These are phyloP conservation scores for Rapana venosa DNA, from an alignment of 2,888 invertebrate genomes.

Conservation along the genomic window DNA sequence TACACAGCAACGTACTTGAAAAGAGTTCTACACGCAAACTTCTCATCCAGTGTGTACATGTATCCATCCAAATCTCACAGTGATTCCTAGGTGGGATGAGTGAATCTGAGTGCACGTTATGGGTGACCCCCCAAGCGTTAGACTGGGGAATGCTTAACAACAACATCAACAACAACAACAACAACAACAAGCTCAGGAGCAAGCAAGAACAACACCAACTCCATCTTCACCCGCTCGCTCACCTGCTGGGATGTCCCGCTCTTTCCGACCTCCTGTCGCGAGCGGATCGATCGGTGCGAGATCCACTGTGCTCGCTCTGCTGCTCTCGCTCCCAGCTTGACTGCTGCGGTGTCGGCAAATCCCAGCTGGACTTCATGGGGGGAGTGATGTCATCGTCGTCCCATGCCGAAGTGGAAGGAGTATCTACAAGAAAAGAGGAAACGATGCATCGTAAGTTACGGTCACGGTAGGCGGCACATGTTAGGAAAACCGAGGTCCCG, in stretches of 20 bases:
- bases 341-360: constrained; percentile 83
- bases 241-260: constrained; percentile 21
- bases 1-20: no score
- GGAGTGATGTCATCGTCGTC: constrained; percentile 83
- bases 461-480: neutral
- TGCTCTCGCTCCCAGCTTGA: constrained; percentile 24
- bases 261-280: constrained; percentile 34
- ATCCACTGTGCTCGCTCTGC: constrained; percentile 14
- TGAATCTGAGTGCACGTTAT: neutral
- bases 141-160: no score
- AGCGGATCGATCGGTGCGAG: constrained; percentile 3
- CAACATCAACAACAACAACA: no score
- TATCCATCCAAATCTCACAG: neutral
- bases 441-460: no score
- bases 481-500: neutral
- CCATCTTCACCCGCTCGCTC: constrained; percentile 31
- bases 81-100: neutral
- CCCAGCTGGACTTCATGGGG: constrained; percentile 87
- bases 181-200: neutral
- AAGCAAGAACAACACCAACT: neutral
- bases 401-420: constrained; percentile 81
- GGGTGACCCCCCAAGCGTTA: no score
- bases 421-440: constrained; percentile 76
- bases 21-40: no score
- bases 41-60: no score